Base-by-base conservation (phyloP, 2,113 vertebrate genomes). In the Eidolon helvum region DNA sequence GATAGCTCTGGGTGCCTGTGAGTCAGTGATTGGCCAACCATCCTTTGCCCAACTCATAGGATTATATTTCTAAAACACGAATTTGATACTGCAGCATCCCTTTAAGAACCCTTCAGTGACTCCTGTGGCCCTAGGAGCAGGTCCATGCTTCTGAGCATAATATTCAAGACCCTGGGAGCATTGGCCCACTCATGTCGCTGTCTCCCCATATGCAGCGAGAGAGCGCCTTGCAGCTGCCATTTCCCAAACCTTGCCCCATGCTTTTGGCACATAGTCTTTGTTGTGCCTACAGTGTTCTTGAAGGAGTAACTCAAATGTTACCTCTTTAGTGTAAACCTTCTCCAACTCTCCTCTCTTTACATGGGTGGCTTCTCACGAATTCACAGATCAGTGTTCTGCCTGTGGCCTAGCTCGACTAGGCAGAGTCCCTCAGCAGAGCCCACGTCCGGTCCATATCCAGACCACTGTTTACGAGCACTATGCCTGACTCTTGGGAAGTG, bases 151-250 rank as follows among this genome's bases (percentile, higher is more conserved):
- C 66, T n/a, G 35, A 87, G 40, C 59, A n/a, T 8, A 50, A 7
- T 9, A 33, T 14, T 10, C 7, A n/a, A 35, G 72, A 6, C 21
- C 84, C 82, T 63, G 22, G 0, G 2, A 7, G 57, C 21, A 3
- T 28, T 12, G 24, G 2, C 50, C 35, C 10, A 2, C 45, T 50
- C 63, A 26, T 9, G 50, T 1, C 3, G 40, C 55, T 74, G 9
- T 18, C 33, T 30, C 63, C 18, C 28, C 11, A 2, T 15, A 6
- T 7, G 2, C 26, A 83, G 35, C 3, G 0, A 82, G 35, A 0
- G 2, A 15, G 50, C 50, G 4, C 33, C 38, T 66, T 55, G 53
- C 21, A 18, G 18, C 80, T 8, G 4, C 66, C 10, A 7, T n/a
- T 45, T 26, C n/a, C 69, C 69, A 48, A 4, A 28, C 10, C 38